A percentile compares a stretch with the other conserved stretches of the same genome.
phyloP scores from a whole-genome alignment of 2,797 vertebrate genomes.

The Chromobotia macracanthus region DNA sequence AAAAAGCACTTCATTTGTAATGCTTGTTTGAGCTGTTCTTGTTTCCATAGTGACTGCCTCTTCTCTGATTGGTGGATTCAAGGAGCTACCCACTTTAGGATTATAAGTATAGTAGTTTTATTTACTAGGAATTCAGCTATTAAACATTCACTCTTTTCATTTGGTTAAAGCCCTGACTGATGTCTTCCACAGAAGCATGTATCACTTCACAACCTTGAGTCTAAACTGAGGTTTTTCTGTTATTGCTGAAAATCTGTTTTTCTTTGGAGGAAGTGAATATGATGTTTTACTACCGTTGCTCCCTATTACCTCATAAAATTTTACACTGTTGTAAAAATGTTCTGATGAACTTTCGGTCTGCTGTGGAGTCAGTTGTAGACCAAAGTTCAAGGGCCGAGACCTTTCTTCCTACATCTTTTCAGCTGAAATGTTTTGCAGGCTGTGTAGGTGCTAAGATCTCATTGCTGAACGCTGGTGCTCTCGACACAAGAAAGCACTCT shows the following conservation, averaged over 20 bases:
- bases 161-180: not conserved
- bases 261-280: not conserved
- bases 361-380: constrained; percentile 3
- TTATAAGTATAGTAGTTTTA: not conserved
- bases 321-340: not conserved
- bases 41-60: not conserved
- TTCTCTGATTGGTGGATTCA: not conserved
- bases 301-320: constrained; percentile 1
- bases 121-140: not conserved
- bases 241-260: not conserved
- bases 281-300: not conserved
- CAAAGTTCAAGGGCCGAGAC: not conserved
- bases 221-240: not conserved
- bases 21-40: not conserved
- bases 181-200: not conserved
- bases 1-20: too few relatives aligned
- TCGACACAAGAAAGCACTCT: constrained; percentile 59
- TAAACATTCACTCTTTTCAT: not conserved
- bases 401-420: constrained; percentile 19
- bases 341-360: not conserved
- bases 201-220: not conserved
- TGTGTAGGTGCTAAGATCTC: constrained; percentile 17
- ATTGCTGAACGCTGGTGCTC: constrained; percentile 39
- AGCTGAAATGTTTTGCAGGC: constrained; percentile 20
- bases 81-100: not conserved